Conservation (phyloP, 2,113 vertebrate species). For the Piaya cayana region DNA sequence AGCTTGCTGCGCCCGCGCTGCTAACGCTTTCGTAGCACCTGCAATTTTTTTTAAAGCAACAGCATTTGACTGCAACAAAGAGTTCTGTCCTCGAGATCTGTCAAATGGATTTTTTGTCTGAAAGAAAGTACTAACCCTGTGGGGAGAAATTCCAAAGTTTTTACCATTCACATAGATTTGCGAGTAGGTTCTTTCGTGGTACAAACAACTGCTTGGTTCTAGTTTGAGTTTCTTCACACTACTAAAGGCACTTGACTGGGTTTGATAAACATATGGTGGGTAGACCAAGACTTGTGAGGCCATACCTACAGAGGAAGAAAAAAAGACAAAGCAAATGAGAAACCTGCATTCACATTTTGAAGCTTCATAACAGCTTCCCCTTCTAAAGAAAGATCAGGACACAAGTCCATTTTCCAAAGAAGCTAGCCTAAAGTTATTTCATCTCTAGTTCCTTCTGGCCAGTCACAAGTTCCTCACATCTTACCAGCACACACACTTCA, state of each 20-base stretch:
- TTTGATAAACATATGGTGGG: constrained; percentile 99
- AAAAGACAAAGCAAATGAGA: constrained; percentile 3
- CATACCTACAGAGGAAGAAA: constrained; percentile 86
- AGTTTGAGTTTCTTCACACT: constrained; percentile 99
- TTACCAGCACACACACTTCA: accelerated
- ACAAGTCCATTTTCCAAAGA: accelerated
- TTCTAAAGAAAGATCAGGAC: background rate
- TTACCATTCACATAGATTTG: constrained; percentile 93
- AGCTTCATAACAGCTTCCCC: background rate
- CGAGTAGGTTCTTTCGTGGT: constrained; percentile 92
- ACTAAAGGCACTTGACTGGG: constrained; percentile 99
- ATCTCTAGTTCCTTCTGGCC: background rate
- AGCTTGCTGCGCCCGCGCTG: constrained; percentile 72
- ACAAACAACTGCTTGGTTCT: constrained; percentile 95
- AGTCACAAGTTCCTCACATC: background rate
- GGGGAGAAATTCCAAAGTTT: constrained; percentile 88
- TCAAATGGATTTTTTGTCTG: constrained; percentile 85
- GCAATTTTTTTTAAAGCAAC: constrained; percentile 84
- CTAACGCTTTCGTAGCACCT: constrained; percentile 84
- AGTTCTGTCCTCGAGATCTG: constrained; percentile 83
- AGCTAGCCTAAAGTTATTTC: background rate
- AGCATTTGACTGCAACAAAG: constrained; percentile 85
- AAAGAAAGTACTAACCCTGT: constrained; percentile 85
- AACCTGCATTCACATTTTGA: background rate
- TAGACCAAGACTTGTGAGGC: constrained; percentile 99